Evolutionary conservation across 2,113 vertebrate genomes (phyloP).

Genomic region (Cinclus cinclus): DNA sequence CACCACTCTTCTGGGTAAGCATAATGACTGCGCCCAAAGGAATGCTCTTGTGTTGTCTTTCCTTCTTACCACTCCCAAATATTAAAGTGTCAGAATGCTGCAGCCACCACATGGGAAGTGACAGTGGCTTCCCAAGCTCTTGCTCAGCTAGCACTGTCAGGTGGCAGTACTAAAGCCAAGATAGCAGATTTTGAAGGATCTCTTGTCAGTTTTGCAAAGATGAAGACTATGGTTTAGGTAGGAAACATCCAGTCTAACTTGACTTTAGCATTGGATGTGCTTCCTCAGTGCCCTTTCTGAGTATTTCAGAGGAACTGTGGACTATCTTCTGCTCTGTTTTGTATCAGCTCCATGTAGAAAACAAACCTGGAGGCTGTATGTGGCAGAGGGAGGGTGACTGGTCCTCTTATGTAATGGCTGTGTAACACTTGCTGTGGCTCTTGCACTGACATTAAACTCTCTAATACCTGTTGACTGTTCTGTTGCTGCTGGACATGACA

Average conservation of each 20-base stretch:
- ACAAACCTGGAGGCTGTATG: not conserved
- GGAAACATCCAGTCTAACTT: not conserved
- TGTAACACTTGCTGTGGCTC: not conserved
- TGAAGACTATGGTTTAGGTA: not conserved
- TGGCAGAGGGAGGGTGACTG: not conserved
- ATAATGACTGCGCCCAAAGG: not conserved
- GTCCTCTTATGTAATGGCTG: not conserved
- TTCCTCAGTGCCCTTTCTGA: not conserved
- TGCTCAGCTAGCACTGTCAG: not conserved
- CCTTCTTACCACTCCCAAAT: not conserved
- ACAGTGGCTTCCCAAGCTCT: not conserved
- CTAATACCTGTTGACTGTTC: not conserved
- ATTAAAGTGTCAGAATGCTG: not conserved
- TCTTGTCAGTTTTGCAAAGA: not conserved
- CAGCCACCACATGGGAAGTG: not conserved
- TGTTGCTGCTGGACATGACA: not conserved
- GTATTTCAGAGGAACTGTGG: not conserved
- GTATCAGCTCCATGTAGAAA: not conserved
- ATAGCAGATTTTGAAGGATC: not conserved
- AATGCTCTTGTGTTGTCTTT: not conserved
- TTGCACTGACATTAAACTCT: not conserved
- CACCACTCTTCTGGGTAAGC: not conserved
- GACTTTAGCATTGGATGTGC: not conserved
- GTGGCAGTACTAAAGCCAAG: not conserved
- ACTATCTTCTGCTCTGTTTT: not conserved